phyloP scores from a whole-genome alignment of 2,113 vertebrate species.

The Dryoscopus gambensis region DNA sequence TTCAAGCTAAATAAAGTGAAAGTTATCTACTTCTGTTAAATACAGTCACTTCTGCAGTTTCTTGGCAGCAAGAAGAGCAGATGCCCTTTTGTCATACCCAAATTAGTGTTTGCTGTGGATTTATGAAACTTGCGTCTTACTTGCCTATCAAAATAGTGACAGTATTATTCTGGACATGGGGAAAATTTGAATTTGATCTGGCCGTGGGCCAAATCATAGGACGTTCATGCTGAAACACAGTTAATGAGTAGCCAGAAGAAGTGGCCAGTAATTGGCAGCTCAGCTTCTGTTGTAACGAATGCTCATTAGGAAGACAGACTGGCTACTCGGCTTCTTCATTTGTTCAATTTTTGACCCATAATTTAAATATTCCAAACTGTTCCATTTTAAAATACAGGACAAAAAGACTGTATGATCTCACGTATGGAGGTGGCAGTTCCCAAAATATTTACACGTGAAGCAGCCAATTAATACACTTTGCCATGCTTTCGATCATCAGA shows the following conservation, averaged over 20 bases:
- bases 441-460: not conserved
- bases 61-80: not conserved
- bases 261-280: constrained; percentile 22
- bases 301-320: constrained; percentile 14
- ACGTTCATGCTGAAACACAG: not conserved
- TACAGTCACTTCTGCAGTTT: not conserved
- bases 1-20: constrained; percentile 12
- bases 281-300: not conserved
- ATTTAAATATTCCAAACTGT: not conserved
- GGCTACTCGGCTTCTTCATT: not conserved
- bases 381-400: not conserved
- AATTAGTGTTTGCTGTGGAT: not conserved
- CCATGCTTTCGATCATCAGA: not conserved
- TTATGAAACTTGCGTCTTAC: not conserved
- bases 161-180: not conserved
- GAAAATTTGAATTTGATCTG: not conserved
- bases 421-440: not conserved
- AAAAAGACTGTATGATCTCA: not conserved
- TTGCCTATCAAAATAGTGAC: not conserved
- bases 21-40: not conserved
- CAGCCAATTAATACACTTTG: not conserved
- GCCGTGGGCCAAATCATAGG: not conserved
- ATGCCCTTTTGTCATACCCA: constrained; percentile 4
- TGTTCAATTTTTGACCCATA: not conserved
- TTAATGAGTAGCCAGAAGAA: constrained; percentile 36